Evolutionary conservation across 2,888 invertebrate genomes (phyloP).

Genomic region (Trilocha varians): DNA sequence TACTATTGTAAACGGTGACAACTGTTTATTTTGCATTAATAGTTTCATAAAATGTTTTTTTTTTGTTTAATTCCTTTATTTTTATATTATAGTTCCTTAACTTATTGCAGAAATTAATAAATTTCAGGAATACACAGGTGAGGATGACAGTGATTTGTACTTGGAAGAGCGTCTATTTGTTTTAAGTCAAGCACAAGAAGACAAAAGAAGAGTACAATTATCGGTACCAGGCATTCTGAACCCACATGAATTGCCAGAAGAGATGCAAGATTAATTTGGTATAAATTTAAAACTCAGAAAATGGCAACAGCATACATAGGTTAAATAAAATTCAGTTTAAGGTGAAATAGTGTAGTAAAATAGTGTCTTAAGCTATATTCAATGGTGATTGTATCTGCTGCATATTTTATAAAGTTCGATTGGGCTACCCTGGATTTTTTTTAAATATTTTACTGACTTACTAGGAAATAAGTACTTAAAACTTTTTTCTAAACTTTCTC

Average conservation of each 20-base stretch:
- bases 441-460: too few relatives aligned
- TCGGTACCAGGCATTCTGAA: slow-evolving; percentile 97
- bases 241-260: slow-evolving; percentile 95
- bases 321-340: slow-evolving; percentile 6
- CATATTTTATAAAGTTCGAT: neutral
- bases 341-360: neutral
- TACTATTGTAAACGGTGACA: neutral
- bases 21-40: neutral
- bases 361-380: neutral
- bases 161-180: slow-evolving; percentile 96
- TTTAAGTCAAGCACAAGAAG: slow-evolving; percentile 91
- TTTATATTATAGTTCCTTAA: too few relatives aligned
- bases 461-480: neutral
- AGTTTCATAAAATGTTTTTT: too few relatives aligned
- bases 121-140: slow-evolving; percentile 95
- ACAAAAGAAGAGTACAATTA: slow-evolving; percentile 93
- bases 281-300: slow-evolving; percentile 17
- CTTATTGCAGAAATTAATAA: neutral
- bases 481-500: too few relatives aligned
- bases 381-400: neutral
- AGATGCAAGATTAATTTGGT: slow-evolving; percentile 88
- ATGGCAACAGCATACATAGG: slow-evolving; percentile 41
- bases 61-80: neutral
- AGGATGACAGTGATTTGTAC: slow-evolving; percentile 97
- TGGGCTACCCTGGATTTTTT: too few relatives aligned